Base-by-base conservation (phyloP, 2,888 invertebrate genomes). In the Neuroscelio doddi region DNA sequence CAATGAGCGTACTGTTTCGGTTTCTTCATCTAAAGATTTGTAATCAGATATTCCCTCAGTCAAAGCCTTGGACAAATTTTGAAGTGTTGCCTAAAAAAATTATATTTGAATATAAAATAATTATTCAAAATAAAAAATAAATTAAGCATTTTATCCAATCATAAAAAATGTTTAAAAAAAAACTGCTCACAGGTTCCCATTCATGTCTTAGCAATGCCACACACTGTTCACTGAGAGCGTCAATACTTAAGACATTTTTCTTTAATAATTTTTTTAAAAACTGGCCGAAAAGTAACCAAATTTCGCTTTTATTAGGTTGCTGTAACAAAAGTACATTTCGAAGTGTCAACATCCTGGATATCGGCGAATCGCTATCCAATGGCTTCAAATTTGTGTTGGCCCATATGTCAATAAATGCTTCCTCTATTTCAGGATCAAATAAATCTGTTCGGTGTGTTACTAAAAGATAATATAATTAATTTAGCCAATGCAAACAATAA, bases 161-260 rank as follows among this genome's bases (percentile, higher is more conserved):
- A 16, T 24, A 32, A 14, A 51, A n/a, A n/a, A n/a, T n/a, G n/a
- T n/a, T n/a, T n/a, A n/a, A n/a, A n/a, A n/a, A n/a, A n/a, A n/a
- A n/a, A n/a, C n/a, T 27, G 45, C 75, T 78, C 70, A 89, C 90
- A 83, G 87, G 86, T 0, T 88, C 82, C 91, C 92, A 92, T 58
- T 91, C 90, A 67, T 88, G 87, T 70, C 90, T 87, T 57, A 92
- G 91, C 9, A 93, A 87, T 0, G 89, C 88, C 29, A 92, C 83
- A 71, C 91, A 91, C 71, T 91, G 89, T 44, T 89, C 87, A 69
- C 91, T 91, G 7, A 93, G 79, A 0, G 87, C 85, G 39, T 90
- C 89, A 10, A 90, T 86, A 1, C 85, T 87, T 61, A 93, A 75
- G 45, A 91, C 86, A 15, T 88, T 80, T 38, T 87, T 84, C 4